phyloP scores from a whole-genome alignment of 2,797 vertebrate genomes.

The Molossus molossus region DNA sequence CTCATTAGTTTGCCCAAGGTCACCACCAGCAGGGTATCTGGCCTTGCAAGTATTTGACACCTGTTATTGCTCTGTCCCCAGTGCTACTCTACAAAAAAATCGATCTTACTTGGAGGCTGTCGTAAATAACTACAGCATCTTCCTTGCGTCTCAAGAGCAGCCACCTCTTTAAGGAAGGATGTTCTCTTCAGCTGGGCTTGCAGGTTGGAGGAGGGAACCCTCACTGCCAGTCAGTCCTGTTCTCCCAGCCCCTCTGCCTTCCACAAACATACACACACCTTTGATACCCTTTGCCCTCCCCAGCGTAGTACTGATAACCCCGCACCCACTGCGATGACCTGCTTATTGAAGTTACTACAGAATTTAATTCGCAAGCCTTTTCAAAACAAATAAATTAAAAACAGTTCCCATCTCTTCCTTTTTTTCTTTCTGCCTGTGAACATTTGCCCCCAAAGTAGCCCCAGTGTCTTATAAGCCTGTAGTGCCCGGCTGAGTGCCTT shows the following conservation, averaged over 20 bases:
- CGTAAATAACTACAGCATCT: neutral
- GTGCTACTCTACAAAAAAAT: neutral
- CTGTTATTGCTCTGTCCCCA: neutral
- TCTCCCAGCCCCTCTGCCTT: neutral
- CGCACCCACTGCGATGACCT: neutral
- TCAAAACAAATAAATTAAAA: slow-evolving; percentile 36
- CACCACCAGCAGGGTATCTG: neutral
- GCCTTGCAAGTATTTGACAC: neutral
- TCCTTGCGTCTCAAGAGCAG: neutral
- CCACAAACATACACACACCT: neutral
- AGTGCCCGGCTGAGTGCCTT: neutral
- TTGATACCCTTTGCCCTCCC: neutral
- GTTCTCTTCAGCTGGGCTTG: neutral
- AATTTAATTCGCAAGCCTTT: neutral
- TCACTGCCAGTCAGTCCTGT: neutral
- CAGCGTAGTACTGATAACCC: neutral
- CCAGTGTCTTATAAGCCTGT: neutral
- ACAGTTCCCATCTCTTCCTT: slow-evolving; percentile 32
- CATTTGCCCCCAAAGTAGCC: neutral
- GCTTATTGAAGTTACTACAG: neutral
- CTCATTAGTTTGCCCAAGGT: neutral
- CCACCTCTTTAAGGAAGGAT: neutral
- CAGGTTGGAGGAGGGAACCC: neutral
- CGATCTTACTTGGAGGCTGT: neutral
- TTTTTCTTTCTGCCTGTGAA: neutral